Evolutionary conservation across 2,797 vertebrate species (phyloP).

Genomic region (Sitta carolinensis): DNA sequence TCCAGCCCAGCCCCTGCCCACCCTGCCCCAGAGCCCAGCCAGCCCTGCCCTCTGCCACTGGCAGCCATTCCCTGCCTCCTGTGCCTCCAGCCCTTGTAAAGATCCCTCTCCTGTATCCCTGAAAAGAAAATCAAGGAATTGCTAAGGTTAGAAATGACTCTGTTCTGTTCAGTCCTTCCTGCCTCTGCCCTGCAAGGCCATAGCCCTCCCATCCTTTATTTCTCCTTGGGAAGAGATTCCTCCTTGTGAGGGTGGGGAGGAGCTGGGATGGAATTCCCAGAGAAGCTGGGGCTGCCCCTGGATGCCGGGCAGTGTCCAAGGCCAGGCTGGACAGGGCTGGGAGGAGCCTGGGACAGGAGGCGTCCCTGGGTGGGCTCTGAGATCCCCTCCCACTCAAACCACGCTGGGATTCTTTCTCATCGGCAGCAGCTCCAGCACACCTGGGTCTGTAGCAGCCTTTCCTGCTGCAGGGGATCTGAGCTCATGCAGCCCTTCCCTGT

Average conservation of each 20-base stretch:
- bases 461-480: not conserved
- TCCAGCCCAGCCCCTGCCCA: not conserved
- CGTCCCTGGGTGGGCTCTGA: accelerated
- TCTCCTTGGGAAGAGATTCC: not conserved
- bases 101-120: not conserved
- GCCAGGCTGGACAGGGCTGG: not conserved
- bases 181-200: not conserved
- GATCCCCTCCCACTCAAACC: not conserved
- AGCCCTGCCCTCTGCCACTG: not conserved
- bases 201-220: not conserved
- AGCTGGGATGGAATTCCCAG: not conserved
- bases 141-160: not conserved
- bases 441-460: accelerated
- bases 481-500: not conserved
- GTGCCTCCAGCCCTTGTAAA: too few species aligned
- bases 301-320: not conserved
- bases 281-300: not conserved
- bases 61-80: not conserved
- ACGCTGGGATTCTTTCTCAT: not conserved
- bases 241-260: not conserved
- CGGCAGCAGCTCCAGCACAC: not conserved
- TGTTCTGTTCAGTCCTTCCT: not conserved
- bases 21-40: not conserved
- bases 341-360: not conserved
- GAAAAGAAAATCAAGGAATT: not conserved